These are phyloP conservation scores for Aselliscus stoliczkanus DNA, from an alignment of 2,797 vertebrate genomes.

Conservation along the genomic window DNA sequence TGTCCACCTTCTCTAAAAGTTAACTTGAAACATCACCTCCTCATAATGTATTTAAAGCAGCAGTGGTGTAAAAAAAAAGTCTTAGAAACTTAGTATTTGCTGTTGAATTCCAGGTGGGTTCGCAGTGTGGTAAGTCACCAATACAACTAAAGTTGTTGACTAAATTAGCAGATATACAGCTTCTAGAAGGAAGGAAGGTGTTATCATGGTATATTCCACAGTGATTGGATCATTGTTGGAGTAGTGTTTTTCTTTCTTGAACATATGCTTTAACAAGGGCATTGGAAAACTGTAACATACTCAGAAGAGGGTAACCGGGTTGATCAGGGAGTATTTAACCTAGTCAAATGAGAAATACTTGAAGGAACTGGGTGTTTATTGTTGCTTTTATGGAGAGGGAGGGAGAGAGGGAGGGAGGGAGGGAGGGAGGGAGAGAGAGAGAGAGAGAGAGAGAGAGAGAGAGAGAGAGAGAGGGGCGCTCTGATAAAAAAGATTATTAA, in stretches of 20 bases:
- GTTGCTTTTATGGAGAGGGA: not conserved
- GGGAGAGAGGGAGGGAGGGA: not conserved
- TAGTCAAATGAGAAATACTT: not conserved
- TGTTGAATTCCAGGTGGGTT: not conserved
- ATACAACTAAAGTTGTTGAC: not conserved
- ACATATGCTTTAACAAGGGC: not conserved
- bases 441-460: not conserved
- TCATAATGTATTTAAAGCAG: not conserved
- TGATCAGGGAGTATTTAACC: not conserved
- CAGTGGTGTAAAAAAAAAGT: not conserved
- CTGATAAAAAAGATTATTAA: not conserved
- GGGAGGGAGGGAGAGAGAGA: not conserved
- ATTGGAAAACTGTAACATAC: not conserved
- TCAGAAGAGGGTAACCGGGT: not conserved
- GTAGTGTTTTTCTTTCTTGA: not conserved
- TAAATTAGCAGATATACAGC: not conserved
- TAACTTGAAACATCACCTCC: constrained; percentile 40
- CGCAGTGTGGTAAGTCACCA: not conserved
- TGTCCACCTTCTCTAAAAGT: constrained; percentile 35
- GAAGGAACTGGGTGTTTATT: not conserved
- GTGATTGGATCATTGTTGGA: not conserved
- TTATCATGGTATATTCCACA: not conserved
- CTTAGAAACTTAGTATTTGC: not conserved
- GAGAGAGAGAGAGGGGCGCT: not conserved
- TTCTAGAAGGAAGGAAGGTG: not conserved